A percentile compares a stretch with the other conserved stretches of the same genome.
These are phyloP conservation scores for Microchrysa polita DNA, from an alignment of 2,888 invertebrate genomes.

Conservation along the genomic window DNA sequence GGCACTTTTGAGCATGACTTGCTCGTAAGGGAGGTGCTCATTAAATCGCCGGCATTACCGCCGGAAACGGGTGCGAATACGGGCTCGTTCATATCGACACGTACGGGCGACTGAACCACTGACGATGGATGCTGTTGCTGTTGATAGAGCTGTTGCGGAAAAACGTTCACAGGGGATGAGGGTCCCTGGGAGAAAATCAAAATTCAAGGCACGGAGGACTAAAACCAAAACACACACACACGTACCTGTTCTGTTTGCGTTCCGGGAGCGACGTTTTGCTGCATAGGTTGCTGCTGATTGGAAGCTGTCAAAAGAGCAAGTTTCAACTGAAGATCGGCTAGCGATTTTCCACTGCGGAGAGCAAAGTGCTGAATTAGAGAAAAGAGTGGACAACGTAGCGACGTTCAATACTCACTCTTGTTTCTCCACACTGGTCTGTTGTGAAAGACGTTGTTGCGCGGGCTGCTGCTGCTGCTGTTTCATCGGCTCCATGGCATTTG, in stretches of 20 bases:
- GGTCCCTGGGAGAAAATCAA: slow-evolving; percentile 2
- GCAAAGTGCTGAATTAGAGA: not conserved
- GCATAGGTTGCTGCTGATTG: slow-evolving; percentile 51
- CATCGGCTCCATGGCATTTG: slow-evolving; percentile 41
- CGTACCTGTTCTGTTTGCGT: not conserved
- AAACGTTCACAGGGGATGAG: not conserved
- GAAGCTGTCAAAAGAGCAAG: slow-evolving; percentile 66
- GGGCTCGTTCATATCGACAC: slow-evolving; percentile 42
- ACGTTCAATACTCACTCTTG: slow-evolving; percentile 50
- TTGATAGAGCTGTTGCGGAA: slow-evolving; percentile 25
- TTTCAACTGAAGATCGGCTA: slow-evolving; percentile 70
- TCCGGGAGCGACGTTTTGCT: slow-evolving; percentile 48
- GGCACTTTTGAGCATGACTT: slow-evolving; percentile 64
- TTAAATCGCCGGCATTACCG: slow-evolving; percentile 24
- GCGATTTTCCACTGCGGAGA: slow-evolving; percentile 54
- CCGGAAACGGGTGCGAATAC: slow-evolving; percentile 14
- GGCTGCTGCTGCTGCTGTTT: slow-evolving; percentile 6
- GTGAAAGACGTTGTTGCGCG: slow-evolving; percentile 55
- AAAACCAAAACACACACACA: not conserved
- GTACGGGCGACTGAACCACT: slow-evolving; percentile 28
- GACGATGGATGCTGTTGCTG: slow-evolving; percentile 13
- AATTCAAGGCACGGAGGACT: not conserved
- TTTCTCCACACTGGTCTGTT: slow-evolving; percentile 60
- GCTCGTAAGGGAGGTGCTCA: not conserved
- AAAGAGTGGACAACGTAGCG: not conserved